Conservation (phyloP, 2,113 vertebrate genomes). For the Cinclus mexicanus region DNA sequence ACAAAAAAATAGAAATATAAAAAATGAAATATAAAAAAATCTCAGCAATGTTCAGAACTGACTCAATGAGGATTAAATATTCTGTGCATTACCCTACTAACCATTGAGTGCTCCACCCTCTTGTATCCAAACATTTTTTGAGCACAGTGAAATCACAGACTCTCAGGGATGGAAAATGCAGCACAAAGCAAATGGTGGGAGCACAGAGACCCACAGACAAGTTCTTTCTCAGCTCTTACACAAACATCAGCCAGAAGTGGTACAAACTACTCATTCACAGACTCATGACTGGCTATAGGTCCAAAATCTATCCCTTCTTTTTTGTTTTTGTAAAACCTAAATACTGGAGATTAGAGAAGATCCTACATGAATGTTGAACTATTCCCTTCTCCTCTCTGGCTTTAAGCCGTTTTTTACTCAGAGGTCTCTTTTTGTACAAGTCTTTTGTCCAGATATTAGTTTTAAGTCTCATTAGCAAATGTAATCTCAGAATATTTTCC, state of each 20-base stretch:
- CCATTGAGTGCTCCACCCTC: rapidly evolving
- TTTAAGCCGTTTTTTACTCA: neutral
- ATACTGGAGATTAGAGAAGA: neutral
- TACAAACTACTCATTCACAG: neutral
- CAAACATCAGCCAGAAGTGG: neutral
- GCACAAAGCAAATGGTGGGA: neutral
- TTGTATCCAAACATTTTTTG: neutral
- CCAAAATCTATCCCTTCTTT: neutral
- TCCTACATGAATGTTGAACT: neutral
- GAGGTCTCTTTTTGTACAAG: neutral
- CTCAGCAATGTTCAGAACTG: neutral
- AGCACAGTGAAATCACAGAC: neutral
- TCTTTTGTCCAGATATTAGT: neutral
- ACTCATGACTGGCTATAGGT: neutral
- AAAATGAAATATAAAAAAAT: neutral
- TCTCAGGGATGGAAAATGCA: neutral
- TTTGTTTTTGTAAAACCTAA: neutral
- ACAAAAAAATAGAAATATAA: neutral
- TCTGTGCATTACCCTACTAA: neutral
- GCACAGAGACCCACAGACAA: neutral
- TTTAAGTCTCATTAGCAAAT: slow-evolving; percentile 34
- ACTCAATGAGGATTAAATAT: neutral
- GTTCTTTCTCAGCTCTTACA: neutral
- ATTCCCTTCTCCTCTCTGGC: neutral
- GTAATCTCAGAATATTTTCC: slow-evolving; percentile 40